Conservation (phyloP, 2,888 invertebrate species). For the Caenorhabditis plicata region DNA sequence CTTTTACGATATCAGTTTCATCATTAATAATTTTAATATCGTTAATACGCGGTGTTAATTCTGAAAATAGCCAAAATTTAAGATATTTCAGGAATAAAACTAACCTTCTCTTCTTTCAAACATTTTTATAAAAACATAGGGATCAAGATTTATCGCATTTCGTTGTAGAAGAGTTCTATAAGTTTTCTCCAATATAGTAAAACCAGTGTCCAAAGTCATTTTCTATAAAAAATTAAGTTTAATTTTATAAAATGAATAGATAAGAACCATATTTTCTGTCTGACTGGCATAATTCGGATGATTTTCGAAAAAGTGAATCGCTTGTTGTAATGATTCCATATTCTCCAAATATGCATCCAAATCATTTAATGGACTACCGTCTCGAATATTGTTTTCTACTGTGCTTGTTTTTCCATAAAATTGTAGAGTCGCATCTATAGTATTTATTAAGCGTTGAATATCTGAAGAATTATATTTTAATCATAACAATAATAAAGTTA, state of each 20-base stretch:
- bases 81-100: conserved; percentile 1
- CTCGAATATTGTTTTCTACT: conserved; percentile 72
- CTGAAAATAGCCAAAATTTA: background rate
- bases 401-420: conserved; percentile 93
- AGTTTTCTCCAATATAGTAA: conserved; percentile 54
- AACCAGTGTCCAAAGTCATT: conserved; percentile 58
- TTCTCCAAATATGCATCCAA: conserved; percentile 54
- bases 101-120: conserved; percentile 5
- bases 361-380: conserved; percentile 36
- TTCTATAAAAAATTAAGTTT: conserved; percentile 38
- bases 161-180: conserved; percentile 50
- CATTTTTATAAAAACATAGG: conserved; percentile 14
- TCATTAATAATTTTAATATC: conserved; percentile 30
- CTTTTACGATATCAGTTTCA: conserved; percentile 31
- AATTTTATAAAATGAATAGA: background rate
- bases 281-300: conserved; percentile 45
- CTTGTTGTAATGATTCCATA: conserved; percentile 61
- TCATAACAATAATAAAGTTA: conserved; percentile 17
- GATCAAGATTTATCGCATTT: conserved; percentile 33
- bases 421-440: conserved; percentile 88
- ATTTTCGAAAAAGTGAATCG: conserved; percentile 46
- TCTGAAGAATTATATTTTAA: conserved; percentile 71
- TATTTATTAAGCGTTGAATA: conserved; percentile 83
- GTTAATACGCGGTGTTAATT: conserved; percentile 25
- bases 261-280: conserved; percentile 45